phyloP scores from a whole-genome alignment of 2,113 vertebrate species.

The Microcebus jonahi region DNA sequence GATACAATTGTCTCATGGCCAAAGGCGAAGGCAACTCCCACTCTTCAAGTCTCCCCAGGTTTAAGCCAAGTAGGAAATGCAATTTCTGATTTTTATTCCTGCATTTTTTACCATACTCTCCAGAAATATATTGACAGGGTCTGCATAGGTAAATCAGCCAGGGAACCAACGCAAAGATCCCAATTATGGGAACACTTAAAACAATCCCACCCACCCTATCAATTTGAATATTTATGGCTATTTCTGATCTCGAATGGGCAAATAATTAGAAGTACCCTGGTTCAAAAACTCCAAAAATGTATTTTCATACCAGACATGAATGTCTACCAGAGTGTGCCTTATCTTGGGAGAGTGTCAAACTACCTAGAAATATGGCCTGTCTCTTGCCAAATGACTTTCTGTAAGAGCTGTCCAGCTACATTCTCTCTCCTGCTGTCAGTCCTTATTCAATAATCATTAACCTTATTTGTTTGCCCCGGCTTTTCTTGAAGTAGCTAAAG shows the following conservation, averaged over 20 bases:
- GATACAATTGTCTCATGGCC: conserved; percentile 31
- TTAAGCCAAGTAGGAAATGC: conserved; percentile 67
- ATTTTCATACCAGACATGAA: not conserved
- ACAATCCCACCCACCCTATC: not conserved
- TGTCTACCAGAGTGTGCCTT: not conserved
- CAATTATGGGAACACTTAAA: not conserved
- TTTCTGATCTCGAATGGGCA: not conserved
- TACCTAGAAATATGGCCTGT: not conserved
- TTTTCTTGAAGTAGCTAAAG: not conserved
- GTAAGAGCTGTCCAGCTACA: not conserved
- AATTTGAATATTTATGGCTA: not conserved
- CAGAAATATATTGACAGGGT: conserved; percentile 15
- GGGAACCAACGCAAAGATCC: not conserved
- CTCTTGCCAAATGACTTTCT: not conserved
- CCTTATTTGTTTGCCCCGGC: not conserved
- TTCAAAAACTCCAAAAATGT: not conserved
- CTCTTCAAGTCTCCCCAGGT: conserved; percentile 36
- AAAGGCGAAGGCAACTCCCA: conserved; percentile 38
- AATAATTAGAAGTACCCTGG: not conserved
- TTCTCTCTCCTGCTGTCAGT: not conserved
- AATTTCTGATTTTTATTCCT: conserved; percentile 61
- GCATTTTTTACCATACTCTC: conserved; percentile 26
- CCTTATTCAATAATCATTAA: not conserved
- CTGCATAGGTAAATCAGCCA: not conserved
- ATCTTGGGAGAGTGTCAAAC: not conserved